Evolutionary conservation across 1,140 invertebrate genomes (phyloP), one percentile per base, ranked within the genome.

Genomic region (Nasonia giraulti): DNA sequence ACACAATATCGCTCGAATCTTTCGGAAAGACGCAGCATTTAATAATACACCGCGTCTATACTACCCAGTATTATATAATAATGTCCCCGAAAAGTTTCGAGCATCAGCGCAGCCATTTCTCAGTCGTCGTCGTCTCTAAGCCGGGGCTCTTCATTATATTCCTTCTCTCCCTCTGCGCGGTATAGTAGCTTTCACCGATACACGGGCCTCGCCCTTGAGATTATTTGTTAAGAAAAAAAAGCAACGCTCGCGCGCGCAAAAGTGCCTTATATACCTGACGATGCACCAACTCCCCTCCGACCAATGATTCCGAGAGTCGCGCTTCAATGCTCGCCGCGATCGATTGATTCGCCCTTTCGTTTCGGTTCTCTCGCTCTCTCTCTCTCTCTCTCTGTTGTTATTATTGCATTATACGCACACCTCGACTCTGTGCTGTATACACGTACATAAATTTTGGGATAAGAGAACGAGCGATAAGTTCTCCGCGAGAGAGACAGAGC

Each of bases 91-190:
- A 66, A 75, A 84, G 69, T 62, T 80, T 74, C 5, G 37, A 74
- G 50, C 40, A 44, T 44, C 40, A 79, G 33, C 33, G 79, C 66
- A 84, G 76, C 82, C 76, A 84, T 84, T 84, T 84, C 76, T 79
- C 76, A 79, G 82, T 74, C 76, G 40, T 62, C 31, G 40, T 62
- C 31, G 37, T 33, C 73, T 27, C 47, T 84, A 66, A 78, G 37
- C 75, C 82, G 55, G 11, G 20, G 20, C 74, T 83, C 73, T 84
- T 84, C 82, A 78, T 83, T 79, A 84, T 73, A 55, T 33, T 23
- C 20, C 76, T 27, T 77, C 76, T 66, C 81, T 66, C 50, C 20
- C n/a, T 27, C 31, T 82, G 37, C 81, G 1, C 44, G 27, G 27
- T 27, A 27, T 27, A 17, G 44, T 8, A 66, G 14, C 50, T 71